phyloP scores from a whole-genome alignment of 2,113 vertebrate species.

The Centropus bengalensis region DNA sequence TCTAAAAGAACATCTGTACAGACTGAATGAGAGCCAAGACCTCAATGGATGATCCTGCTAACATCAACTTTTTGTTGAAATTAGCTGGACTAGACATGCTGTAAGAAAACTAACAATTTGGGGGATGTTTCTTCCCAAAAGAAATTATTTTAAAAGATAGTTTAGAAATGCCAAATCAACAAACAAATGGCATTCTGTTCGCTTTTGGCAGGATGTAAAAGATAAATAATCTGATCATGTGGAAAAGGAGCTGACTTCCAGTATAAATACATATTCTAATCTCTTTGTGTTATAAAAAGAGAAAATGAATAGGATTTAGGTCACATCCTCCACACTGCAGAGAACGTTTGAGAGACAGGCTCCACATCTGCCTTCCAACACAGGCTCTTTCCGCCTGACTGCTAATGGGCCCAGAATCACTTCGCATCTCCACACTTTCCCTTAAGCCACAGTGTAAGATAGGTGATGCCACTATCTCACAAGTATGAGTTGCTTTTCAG shows the following conservation, averaged over 20 bases:
- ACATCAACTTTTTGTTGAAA: conserved; percentile 63
- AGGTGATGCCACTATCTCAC: background rate
- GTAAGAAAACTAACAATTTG: conserved; percentile 61
- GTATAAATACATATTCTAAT: conserved; percentile 58
- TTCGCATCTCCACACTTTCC: background rate
- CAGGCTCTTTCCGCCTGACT: background rate
- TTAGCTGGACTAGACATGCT: conserved; percentile 57
- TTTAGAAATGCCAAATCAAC: conserved; percentile 69
- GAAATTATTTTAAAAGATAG: conserved; percentile 49
- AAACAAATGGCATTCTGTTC: conserved; percentile 71
- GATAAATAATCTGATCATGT: conserved; percentile 73
- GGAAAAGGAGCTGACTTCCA: conserved; percentile 74
- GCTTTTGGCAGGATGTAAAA: conserved; percentile 69
- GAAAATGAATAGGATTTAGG: conserved; percentile 65
- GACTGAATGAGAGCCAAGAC: conserved; percentile 56
- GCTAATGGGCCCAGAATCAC: background rate
- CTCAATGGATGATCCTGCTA: conserved; percentile 40
- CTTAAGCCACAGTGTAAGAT: fast-evolving
- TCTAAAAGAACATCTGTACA: conserved; percentile 73
- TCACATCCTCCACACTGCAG: conserved; percentile 28
- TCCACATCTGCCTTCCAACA: background rate
- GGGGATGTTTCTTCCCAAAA: conserved; percentile 60
- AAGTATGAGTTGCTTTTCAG: fast-evolving
- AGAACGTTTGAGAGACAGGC: background rate
- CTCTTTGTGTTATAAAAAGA: conserved; percentile 54